Conservation (phyloP, 2,888 invertebrate genomes). For the Anoplius nigerrimus region DNA sequence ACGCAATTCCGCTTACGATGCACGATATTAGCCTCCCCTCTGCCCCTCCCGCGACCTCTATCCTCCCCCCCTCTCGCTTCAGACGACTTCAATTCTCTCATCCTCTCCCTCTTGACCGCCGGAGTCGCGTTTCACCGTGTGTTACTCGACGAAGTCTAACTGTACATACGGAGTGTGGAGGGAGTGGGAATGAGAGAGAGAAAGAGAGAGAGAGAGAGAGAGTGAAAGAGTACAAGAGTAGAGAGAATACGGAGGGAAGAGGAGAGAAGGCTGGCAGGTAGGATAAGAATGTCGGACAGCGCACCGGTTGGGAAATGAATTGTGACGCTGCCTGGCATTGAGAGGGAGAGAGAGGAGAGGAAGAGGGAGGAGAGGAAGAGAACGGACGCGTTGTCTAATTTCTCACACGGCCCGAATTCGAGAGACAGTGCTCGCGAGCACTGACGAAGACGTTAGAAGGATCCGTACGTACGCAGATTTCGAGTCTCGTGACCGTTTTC, state of each 20-base stretch:
- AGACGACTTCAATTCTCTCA: too few species aligned
- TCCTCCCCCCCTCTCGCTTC: not conserved
- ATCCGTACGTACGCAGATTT: constrained; percentile 17
- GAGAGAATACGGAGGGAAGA: constrained; percentile 14
- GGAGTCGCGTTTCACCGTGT: not conserved
- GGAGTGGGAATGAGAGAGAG: constrained; percentile 5
- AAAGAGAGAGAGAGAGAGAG: constrained; percentile 12
- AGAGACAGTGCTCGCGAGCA: constrained; percentile 6
- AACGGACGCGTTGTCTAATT: constrained; percentile 19
- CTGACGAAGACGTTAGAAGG: constrained; percentile 27
- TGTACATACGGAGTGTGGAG: constrained; percentile 5
- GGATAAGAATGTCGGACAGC: constrained; percentile 51
- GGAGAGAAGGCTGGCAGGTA: constrained; percentile 35
- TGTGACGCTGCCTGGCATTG: constrained; percentile 47
- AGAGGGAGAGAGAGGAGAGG: constrained; percentile 18
- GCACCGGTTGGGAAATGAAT: constrained; percentile 56
- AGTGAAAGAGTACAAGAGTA: constrained; percentile 8
- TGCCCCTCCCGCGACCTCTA: too few species aligned
- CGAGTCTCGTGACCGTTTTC: too few species aligned
- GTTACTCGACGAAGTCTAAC: not conserved
- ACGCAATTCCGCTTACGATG: too few species aligned
- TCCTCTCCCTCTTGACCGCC: not conserved
- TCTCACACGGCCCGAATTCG: constrained; percentile 50
- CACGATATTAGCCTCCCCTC: too few species aligned
- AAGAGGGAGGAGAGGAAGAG: constrained; percentile 12